phyloP scores from a whole-genome alignment of 2,113 vertebrate genomes.

The Saguinus imperator region DNA sequence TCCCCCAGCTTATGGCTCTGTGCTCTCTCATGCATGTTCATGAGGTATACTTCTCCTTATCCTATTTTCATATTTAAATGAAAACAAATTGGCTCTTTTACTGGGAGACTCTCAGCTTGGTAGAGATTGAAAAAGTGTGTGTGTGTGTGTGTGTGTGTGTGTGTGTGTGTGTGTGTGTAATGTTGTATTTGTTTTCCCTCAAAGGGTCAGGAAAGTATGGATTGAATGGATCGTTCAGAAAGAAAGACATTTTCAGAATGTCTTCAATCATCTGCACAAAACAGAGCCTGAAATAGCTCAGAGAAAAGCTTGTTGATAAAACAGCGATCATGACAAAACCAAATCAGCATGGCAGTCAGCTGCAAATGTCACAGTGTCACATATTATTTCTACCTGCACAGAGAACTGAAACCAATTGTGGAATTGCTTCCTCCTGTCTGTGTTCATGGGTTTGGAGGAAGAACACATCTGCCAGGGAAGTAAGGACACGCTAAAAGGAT shows the following conservation, averaged over 20 bases:
- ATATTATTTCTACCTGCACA: conserved; percentile 74
- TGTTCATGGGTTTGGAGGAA: conserved; percentile 74
- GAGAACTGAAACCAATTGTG: conserved; percentile 52
- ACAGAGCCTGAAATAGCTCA: conserved; percentile 77
- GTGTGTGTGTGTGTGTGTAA: not conserved
- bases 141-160: not conserved
- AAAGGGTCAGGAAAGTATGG: conserved; percentile 29
- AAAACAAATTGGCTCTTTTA: conserved; percentile 75
- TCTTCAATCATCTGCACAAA: conserved; percentile 78
- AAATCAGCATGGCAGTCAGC: conserved; percentile 63
- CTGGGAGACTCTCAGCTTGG: conserved; percentile 56
- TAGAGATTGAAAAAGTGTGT: conserved; percentile 57
- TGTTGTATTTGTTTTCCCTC: conserved; percentile 55
- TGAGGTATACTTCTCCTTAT: conserved; percentile 60
- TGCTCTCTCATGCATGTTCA: conserved; percentile 19
- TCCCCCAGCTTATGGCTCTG: not conserved
- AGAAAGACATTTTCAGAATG: conserved; percentile 78
- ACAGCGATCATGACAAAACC: conserved; percentile 74
- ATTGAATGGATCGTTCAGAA: conserved; percentile 74
- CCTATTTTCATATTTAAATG: conserved; percentile 63
- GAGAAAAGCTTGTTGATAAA: conserved; percentile 70
- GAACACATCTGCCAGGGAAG: conserved; percentile 69
- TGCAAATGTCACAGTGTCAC: conserved; percentile 64
- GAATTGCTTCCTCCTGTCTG: conserved; percentile 58
- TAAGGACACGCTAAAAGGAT: conserved; percentile 31